phyloP scores from a whole-genome alignment of 2,113 vertebrate genomes.

The Chloropsis cyanopogon region DNA sequence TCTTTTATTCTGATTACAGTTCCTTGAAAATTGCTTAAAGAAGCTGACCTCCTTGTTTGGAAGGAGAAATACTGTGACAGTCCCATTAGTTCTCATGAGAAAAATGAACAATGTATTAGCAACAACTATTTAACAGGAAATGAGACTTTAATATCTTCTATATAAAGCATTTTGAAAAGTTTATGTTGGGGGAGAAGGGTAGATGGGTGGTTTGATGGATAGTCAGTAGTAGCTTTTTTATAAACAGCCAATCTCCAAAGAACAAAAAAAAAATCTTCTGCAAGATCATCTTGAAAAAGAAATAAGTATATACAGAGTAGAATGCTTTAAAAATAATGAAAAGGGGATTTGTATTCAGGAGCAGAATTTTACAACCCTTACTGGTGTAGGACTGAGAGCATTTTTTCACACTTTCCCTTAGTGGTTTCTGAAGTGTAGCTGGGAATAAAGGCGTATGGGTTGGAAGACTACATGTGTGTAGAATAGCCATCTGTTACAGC shows the following conservation, averaged over 20 bases:
- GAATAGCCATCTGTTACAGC: constrained; percentile 23
- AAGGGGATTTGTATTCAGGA: not conserved
- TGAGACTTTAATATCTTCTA: not conserved
- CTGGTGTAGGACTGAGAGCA: not conserved
- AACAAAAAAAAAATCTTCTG: not conserved
- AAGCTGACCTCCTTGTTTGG: not conserved
- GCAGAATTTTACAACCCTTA: not conserved
- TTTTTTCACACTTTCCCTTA: not conserved
- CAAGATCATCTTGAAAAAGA: not conserved
- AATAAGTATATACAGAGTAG: not conserved
- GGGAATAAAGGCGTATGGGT: not conserved
- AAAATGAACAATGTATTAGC: not conserved
- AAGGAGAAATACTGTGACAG: not conserved
- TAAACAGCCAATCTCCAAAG: not conserved
- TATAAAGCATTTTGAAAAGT: not conserved
- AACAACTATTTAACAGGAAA: not conserved
- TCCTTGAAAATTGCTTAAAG: not conserved
- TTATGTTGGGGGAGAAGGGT: not conserved
- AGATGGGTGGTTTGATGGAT: not conserved
- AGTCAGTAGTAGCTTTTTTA: not conserved
- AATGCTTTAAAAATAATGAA: not conserved
- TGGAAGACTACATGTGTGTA: not conserved
- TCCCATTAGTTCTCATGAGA: not conserved
- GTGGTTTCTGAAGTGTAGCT: not conserved
- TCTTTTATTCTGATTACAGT: not conserved